These are phyloP conservation scores for Apodemus speciosus DNA, from an alignment of 2,113 vertebrate genomes.

Conservation along the genomic window DNA sequence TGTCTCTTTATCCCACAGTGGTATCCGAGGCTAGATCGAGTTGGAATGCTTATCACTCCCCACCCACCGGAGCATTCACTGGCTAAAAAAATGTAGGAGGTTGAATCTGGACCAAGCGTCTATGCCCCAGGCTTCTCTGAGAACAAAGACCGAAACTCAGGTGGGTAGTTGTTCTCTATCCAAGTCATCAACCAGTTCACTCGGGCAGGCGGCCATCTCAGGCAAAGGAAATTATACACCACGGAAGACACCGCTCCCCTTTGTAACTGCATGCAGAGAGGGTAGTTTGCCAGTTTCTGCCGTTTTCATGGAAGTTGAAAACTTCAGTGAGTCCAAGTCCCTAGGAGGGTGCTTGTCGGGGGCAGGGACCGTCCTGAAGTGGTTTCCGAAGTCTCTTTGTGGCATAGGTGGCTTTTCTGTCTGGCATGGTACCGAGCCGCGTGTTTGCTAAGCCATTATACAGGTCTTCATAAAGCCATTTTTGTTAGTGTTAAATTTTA, in stretches of 20 bases:
- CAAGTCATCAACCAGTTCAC: neutral
- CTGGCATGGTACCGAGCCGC: neutral
- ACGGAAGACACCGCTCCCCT: neutral
- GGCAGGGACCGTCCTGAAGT: rapidly evolving
- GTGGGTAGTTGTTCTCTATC: neutral
- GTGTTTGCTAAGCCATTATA: neutral
- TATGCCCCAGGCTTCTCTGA: neutral
- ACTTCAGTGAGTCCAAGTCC: neutral
- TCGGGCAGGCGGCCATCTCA: neutral
- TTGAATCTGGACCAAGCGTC: neutral
- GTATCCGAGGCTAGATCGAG: neutral
- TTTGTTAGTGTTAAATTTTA: constrained; percentile 74
- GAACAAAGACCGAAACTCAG: neutral
- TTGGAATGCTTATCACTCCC: rapidly evolving
- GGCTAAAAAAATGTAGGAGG: neutral
- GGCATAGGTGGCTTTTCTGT: rapidly evolving
- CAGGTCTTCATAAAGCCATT: constrained; percentile 46
- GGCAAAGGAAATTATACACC: neutral
- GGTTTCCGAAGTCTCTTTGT: neutral
- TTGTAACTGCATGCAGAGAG: neutral
- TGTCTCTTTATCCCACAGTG: neutral
- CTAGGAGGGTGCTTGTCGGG: neutral
- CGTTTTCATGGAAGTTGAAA: neutral
- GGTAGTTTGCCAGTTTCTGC: neutral
- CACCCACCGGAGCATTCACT: neutral